Base-by-base conservation (phyloP, 2,797 vertebrate genomes). In the Pipistrellus kuhlii region DNA sequence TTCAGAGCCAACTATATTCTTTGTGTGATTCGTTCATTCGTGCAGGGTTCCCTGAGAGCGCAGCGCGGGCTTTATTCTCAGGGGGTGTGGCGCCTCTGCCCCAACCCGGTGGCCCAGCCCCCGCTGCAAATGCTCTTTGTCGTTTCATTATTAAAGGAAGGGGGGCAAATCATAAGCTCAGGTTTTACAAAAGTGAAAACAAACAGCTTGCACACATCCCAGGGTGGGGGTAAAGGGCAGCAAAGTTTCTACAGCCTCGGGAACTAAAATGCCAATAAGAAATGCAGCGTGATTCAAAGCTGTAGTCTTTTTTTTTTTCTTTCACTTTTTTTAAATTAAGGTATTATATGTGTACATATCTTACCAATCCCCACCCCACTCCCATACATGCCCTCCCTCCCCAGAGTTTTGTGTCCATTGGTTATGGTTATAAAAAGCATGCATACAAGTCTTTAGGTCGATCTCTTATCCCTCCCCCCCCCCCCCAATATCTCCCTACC, bases 61-160 rank as follows among this genome's bases (percentile, higher is more conserved):
- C 21, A 6, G 95, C 88, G 73, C 85, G 88, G 78, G 92, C 85
- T 97, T 95, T 96, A 95, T 93, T 93, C 88, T 92, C 82, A 66
- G 92, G 85, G 80, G 95, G 92, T 96, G 95, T 94, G 94, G 92
- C 90, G 71, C 92, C 80, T 94, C 72, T 23, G 32, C 80, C 94
- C 89, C 59, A 68, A 66, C n/a, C 76, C n/a, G 1, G 38, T 32
- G 2, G 92, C 95, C 90, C 92, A 94, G 73, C 88, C 91, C 80
- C 69, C 57, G 5, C 57, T 8, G 20, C 27, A 59, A 72, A 81
- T 12, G 53, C 64, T 64, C 76, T 92, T 80, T 71, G 88, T 88
- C 57, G 48, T 80, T 78, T 48, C 69, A 72, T 85, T 71, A 51
- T 57, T 32, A 68, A 77, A 69, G 25, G 21, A 44, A 9, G 53